Evolutionary conservation across 2,888 invertebrate species (phyloP), one percentile per base, ranked within the genome.

Genomic region (Heteromyza rotundicornis): DNA sequence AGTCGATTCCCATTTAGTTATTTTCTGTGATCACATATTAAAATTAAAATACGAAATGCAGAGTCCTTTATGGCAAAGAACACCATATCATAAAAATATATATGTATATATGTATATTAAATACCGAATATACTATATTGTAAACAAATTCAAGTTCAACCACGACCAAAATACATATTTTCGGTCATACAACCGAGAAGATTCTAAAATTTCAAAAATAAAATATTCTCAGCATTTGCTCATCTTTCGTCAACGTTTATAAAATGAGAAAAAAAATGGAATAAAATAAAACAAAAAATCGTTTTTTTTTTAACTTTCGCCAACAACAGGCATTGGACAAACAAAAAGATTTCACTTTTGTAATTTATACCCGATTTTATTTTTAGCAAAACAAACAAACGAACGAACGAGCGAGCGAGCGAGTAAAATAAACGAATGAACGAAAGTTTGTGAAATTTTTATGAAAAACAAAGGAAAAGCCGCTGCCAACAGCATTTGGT

Each of bases 161-260:
- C 47, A 14, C 19, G 16, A n/a, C 5, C 47, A 44, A 44, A n/a
- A n/a, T n/a, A n/a, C n/a, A n/a, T 7, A 50, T 19, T 20, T 20
- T 50, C 50, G 8, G 23, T 5, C 50, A 40, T n/a, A 40, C 16
- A n/a, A 27, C 14, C 40, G 14, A 40, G 40, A 40, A 40, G 3
- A n/a, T 40, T 40, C 40, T n/a, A 40, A 3, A 40, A 27, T 27
- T 27, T 27, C 27, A 27, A 27, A 27, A 27, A 7, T n/a, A 40
- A 40, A 40, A 40, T 14, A 40, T 7, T 10, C 40, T 40, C 16
- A 76, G 67, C 75, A 72, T 75, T 76, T 75, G 67, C 70, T 66
- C 68, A 67, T 57, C 50, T 64, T 64, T 67, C 76, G 64, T 74
- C 73, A 75, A 72, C 5, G 16, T 40, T 40, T n/a, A 32, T 12